Evolutionary conservation across 1,140 invertebrate genomes (phyloP).

Genomic region (Polypedilum vanderplanki): DNA sequence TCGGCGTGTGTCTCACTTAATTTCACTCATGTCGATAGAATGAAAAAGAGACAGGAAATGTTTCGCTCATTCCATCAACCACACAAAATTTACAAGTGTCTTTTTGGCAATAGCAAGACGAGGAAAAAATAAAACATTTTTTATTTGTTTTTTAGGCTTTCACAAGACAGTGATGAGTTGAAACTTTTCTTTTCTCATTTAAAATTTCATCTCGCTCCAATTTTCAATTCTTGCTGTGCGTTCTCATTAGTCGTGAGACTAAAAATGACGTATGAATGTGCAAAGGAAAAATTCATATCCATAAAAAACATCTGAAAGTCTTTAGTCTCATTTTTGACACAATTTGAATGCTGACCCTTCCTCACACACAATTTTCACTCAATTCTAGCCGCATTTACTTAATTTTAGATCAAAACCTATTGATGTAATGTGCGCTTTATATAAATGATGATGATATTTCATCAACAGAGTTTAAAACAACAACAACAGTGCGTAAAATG

Average conservation of each 20-base stretch:
- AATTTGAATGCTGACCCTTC: background rate
- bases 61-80: background rate
- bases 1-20: background rate
- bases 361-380: background rate
- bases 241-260: too few relatives aligned
- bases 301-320: background rate
- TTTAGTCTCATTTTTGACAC: too few relatives aligned
- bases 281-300: background rate
- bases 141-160: background rate
- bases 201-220: too few relatives aligned
- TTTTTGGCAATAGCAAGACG: background rate
- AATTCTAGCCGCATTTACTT: background rate
- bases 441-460: background rate
- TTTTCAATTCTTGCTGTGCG: too few relatives aligned
- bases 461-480: background rate
- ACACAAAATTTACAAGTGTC: background rate
- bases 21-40: background rate
- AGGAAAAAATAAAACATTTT: too few relatives aligned
- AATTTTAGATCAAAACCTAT: constrained; percentile 3
- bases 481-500: background rate
- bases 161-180: constrained; percentile 1
- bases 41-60: background rate
- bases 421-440: background rate
- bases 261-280: too few relatives aligned
- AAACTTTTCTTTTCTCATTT: background rate